Conservation (phyloP, 1,140 invertebrate genomes). For the Oedothorax gibbosus region DNA sequence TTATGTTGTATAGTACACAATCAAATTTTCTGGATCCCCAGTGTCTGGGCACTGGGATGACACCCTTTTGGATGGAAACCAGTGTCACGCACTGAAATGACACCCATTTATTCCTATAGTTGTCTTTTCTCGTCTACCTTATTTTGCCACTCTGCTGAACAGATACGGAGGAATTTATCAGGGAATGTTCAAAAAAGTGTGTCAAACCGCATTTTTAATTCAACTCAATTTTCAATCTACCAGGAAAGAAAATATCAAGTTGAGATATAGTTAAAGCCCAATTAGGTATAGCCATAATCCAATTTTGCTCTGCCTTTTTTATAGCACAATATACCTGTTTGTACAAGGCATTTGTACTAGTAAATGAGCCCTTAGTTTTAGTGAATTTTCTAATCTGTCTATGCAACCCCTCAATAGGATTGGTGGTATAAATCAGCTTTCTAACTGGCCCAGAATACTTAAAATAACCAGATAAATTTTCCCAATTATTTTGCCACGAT, state of each 20-base stretch:
- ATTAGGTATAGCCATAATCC: constrained; percentile 11
- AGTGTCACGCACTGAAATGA: no score
- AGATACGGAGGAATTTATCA: not conserved
- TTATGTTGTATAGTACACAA: no score
- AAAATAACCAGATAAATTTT: constrained; percentile 15
- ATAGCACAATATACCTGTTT: constrained; percentile 33
- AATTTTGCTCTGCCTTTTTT: constrained; percentile 30
- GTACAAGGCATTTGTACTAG: constrained; percentile 30
- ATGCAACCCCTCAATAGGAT: constrained; percentile 16
- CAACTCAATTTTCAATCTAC: constrained; percentile 32
- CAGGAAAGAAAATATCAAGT: constrained; percentile 32
- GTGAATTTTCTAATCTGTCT: constrained; percentile 25
- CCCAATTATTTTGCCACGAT: no score
- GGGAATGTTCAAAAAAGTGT: constrained; percentile 19
- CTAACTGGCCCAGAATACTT: constrained; percentile 11
- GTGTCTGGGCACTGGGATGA: no score
- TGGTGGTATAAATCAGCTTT: constrained; percentile 10
- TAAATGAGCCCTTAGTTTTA: constrained; percentile 26
- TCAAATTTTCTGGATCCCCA: no score
- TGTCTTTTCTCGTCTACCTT: no score
- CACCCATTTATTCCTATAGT: no score
- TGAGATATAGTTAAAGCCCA: constrained; percentile 30
- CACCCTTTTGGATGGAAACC: no score
- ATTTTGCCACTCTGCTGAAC: not conserved
- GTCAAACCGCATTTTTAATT: no score